Base-by-base conservation (phyloP, 2,113 vertebrate species). In the Myotis brandtii region DNA sequence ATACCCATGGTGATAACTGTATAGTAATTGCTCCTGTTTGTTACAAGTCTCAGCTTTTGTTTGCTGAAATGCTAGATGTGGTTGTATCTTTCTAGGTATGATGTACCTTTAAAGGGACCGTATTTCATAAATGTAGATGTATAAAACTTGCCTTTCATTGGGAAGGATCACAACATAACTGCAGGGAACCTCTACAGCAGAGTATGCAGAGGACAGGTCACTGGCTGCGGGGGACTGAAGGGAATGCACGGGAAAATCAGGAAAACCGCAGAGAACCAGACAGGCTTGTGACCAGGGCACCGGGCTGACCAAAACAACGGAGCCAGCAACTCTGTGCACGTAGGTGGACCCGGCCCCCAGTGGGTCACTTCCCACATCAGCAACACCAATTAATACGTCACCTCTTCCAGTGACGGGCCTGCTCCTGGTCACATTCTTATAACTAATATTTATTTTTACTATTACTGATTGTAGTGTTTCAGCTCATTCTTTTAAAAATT, bases 391-490 rank as follows among this genome's bases (percentile, higher is more conserved):
- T 27, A 50, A 66, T 17, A 52, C 50, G 37, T 70, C 23, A 62
- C 66, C 34, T 91, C 79, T 93, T 80, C 48, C 83, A 70, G 40
- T 21, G 82, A 70, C 27, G 5, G 10, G 13, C 54, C 34, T 83
- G 27, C 70, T 75, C 30, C 9, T 67, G 76, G 66, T 32, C 32
- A 37, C n/a, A 46, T 72, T 89, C 80, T 69, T 70, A 62, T 25
- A 89, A 69, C 18, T 73, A 67, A 92, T 66, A 92, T 34, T 54
- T 79, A 62, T 50, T 92, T 88, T 40, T 89, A 94, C 70, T 75
- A 72, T 32, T 67, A 56, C 46, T 90, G 70, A 84, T 84, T 37
- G 69, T 4, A 80, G 43, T 52, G 14, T 87, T 94, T 86, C 8
- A 64, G 48, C n/a, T 86, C 13, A 75, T 82, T 80, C 30, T 93